Evolutionary conservation across 1,140 invertebrate genomes (phyloP), one percentile per base, ranked within the genome.

Genomic region (Mactra quadrangularis): DNA sequence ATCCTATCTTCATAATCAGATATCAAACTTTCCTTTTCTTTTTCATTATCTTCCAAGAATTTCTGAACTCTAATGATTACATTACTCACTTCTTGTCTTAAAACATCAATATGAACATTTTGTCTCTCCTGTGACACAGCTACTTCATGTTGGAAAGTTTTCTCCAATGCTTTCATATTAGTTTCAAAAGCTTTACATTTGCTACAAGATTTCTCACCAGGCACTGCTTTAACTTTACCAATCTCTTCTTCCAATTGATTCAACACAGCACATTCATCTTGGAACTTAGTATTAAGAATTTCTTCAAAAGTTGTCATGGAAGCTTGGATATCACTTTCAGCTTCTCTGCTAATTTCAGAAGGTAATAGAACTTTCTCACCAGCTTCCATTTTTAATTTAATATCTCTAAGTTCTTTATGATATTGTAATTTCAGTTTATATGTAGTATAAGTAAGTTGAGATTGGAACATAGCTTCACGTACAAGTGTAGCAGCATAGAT

Each of bases 241-340:
- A 89, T 83, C 81, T 89, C 85, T 53, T 74, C 81, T 29, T 88
- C 85, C 4, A 91, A 62, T 17, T 89, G 87, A 71, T 85, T 84
- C n/a, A 91, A 72, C 22, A 90, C 89, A 68, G 89, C 88, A 82
- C 85, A 60, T 78, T 91, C 90, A 84, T 91, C 90, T 52, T 89
- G 87, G 76, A 89, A 89, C 59, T 90, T 90, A 31, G 83, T 90
- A 53, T 91, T 89, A 55, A 91, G 62, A 27, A 90, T 88, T 70
- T 90, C 89, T 59, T 91, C 90, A 86, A 90, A 85, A 29, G 88
- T 86, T 27, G 83, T 71, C 41, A 91, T 33, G 25, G 88, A 84
- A 31, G 82, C 76, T 57, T 90, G 85, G 50, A 90, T 89, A 77
- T 89, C 88, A 45, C 82, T 83, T 52, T 87, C 89, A 22, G 88